Base-by-base conservation (phyloP, 2,888 invertebrate species). In the Amphiduros pacificus region DNA sequence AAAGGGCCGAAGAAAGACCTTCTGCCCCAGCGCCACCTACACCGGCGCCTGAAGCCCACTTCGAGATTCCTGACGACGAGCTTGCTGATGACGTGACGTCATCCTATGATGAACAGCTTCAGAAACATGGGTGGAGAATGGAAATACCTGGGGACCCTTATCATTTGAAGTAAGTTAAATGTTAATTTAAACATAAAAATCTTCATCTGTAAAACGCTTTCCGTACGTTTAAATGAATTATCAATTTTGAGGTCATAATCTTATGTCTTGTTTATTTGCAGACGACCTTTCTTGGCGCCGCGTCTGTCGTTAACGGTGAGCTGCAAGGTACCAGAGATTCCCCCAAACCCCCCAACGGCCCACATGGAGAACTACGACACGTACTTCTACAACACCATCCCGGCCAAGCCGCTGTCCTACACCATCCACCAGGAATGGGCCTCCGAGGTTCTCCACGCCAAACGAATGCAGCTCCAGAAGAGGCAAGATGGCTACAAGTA, bases 331-430 rank as follows among this genome's bases (percentile, higher is more conserved):
- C 77, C 78, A 14, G 17, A 2, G 31, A 61, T 75, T 1, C 69
- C 73, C 20, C 71, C 73, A 5, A 74, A 77, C 22, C 75, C 78
- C 5, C 79, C 78, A 1, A 67, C 61, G 31, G 73, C 73, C 5
- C 73, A 75, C 68, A 78, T 77, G 74, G 74, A 78, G 65, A 76
- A 74, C 65, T 72, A 66, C 51, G 78, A 79, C 40, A 79, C 80
- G n/a, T 81, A 77, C 68, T 81, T 80, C 75, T 69, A 70, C 60
- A 81, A 79, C 68, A 81, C 81, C 11, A 78, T 81, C 50, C 81
- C 81, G 1, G 65, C 72, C 3, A 68, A 73, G 24, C 74, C 74
- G 1, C 61, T 71, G 66, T 72, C 75, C 4, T 80, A 76, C 65
- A 67, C 74, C 26, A 75, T 81, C 14, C 71, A 77, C 63, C 73